A percentile compares a stretch with the other conserved stretches of the same genome.
These are phyloP conservation scores for Diabrotica virgifera DNA, from an alignment of 1,140 invertebrate species.

Conservation along the genomic window DNA sequence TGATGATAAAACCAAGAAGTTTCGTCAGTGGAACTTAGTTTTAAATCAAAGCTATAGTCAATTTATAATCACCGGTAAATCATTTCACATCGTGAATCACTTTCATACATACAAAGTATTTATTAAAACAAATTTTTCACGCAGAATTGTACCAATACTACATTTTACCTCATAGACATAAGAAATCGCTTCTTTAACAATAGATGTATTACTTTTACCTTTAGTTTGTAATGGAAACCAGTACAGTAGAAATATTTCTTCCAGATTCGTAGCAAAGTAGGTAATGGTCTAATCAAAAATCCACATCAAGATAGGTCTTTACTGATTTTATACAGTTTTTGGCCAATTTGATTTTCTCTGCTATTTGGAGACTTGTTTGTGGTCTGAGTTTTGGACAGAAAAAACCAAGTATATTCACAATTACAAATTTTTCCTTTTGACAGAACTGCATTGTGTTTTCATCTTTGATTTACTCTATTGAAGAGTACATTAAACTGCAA, in stretches of 20 bases:
- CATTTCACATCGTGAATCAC: constrained; percentile 13
- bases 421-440: too few relatives aligned
- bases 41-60: constrained; percentile 19
- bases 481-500: too few relatives aligned
- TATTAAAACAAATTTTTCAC: constrained; percentile 9
- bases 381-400: too few relatives aligned
- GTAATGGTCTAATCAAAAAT: too few relatives aligned
- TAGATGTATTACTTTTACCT: background rate
- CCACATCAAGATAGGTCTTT: too few relatives aligned
- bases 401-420: too few relatives aligned
- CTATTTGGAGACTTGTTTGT: too few relatives aligned
- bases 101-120: background rate
- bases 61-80: constrained; percentile 37
- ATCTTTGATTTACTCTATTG: too few relatives aligned
- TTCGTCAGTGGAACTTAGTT: constrained; percentile 44
- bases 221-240: background rate
- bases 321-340: too few relatives aligned
- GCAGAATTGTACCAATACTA: constrained; percentile 4
- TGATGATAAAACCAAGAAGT: constrained; percentile 86
- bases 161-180: constrained; percentile 18
- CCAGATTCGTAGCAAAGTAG: background rate
- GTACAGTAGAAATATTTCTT: background rate
- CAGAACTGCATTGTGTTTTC: too few relatives aligned
- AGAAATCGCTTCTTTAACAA: background rate
- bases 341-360: too few relatives aligned